Conservation (phyloP, 2,113 vertebrate species). For the Spea bombifrons region DNA sequence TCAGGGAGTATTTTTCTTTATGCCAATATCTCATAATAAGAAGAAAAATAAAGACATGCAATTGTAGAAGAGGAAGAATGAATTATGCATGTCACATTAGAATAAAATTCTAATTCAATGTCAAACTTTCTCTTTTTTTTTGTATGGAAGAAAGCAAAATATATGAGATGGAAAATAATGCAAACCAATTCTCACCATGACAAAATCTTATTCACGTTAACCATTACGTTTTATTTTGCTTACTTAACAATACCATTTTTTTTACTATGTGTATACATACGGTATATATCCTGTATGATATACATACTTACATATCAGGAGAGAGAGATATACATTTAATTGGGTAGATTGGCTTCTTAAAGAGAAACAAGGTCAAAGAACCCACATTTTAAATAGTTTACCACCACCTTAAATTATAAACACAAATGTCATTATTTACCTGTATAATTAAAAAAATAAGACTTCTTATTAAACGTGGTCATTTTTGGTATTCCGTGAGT, state of each 20-base stretch:
- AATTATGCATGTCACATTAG: constrained; percentile 90
- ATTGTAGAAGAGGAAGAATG: constrained; percentile 69
- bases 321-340: constrained; percentile 28
- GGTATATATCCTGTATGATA: no score
- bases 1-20: constrained; percentile 10
- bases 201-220: constrained; percentile 86
- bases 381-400: no score
- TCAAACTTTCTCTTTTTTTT: constrained; percentile 64
- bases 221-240: constrained; percentile 89
- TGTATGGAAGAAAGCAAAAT: constrained; percentile 70
- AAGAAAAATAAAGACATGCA: constrained; percentile 70
- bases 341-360: neutral
- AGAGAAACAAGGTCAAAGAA: no score
- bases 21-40: constrained; percentile 26
- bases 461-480: no score
- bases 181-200: constrained; percentile 90
- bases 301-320: no score
- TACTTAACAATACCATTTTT: constrained; percentile 76
- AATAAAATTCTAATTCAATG: constrained; percentile 69
- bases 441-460: no score
- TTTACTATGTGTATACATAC: no score
- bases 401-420: no score
- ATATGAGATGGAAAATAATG: constrained; percentile 82
- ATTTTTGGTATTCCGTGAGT: no score
- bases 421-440: no score